Evolutionary conservation across 2,888 invertebrate genomes (phyloP).

Genomic region (Lagria hirta): DNA sequence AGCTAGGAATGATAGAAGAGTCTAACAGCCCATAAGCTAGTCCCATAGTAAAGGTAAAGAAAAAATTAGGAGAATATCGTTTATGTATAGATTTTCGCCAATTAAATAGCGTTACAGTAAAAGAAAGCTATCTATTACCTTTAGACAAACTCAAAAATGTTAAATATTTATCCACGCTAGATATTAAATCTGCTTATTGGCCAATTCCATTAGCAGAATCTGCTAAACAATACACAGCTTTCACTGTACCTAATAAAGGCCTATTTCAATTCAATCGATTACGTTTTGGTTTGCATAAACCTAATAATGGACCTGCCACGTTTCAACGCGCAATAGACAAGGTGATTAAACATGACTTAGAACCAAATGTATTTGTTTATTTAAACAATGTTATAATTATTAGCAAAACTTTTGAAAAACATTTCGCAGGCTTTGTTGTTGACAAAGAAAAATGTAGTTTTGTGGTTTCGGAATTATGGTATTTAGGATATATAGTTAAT

Average conservation of each 20-base stretch:
- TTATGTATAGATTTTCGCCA: constrained; percentile 30
- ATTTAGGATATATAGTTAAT: constrained; percentile 18
- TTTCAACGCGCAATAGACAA: background rate
- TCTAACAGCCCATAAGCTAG: no score
- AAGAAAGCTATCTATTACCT: no score
- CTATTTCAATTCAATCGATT: background rate
- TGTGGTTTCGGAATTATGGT: constrained; percentile 1
- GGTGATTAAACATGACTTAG: background rate
- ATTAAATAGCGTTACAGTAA: no score
- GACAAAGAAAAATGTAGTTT: constrained; percentile 24
- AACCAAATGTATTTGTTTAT: background rate
- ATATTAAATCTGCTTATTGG: background rate
- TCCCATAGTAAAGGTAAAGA: background rate
- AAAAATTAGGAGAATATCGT: constrained; percentile 22
- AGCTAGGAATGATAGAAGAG: no score
- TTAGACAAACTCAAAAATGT: background rate
- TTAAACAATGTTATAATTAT: background rate
- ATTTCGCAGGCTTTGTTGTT: constrained; percentile 3
- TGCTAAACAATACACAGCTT: background rate
- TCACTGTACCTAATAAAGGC: background rate
- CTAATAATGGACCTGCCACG: background rate
- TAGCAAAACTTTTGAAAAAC: background rate
- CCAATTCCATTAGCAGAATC: background rate
- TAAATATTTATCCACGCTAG: background rate
- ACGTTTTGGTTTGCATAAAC: no score